Percentiles rank a stretch among this genome's conserved stretches.
Conservation (phyloP, 2,888 invertebrate species). For the Agrochola lota region DNA sequence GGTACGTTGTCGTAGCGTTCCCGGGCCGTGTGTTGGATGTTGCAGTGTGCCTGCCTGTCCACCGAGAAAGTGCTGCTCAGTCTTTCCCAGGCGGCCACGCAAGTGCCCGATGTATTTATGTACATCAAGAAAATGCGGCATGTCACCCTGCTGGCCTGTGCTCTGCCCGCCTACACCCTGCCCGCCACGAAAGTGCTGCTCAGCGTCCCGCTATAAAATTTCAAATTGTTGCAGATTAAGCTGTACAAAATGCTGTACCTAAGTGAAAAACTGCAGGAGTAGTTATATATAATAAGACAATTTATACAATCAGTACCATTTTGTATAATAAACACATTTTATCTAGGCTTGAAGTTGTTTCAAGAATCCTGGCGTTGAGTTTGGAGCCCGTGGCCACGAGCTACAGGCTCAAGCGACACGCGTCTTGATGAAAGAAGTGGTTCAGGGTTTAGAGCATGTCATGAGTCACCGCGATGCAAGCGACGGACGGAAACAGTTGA, state of each 20-base stretch:
- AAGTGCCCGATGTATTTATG: conserved; percentile 71
- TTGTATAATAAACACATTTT: conserved; percentile 39
- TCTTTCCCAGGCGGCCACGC: conserved; percentile 71
- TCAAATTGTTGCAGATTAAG: conserved; percentile 65
- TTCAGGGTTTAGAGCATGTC: not conserved
- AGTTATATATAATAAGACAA: conserved; percentile 18
- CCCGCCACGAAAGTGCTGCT: conserved; percentile 46
- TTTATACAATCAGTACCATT: conserved; percentile 28
- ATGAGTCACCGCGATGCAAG: not conserved
- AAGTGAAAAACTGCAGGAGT: conserved; percentile 37
- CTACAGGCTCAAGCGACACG: not conserved
- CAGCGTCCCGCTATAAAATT: conserved; percentile 55
- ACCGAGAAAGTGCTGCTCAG: conserved; percentile 73
- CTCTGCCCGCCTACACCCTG: conserved; percentile 65
- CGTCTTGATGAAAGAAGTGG: not conserved
- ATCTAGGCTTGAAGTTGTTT: conserved; percentile 42
- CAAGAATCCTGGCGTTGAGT: conserved; percentile 13
- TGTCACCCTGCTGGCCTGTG: conserved; percentile 24
- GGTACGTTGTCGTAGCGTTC: conserved; percentile 80
- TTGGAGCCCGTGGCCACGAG: not conserved
- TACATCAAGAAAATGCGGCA: conserved; percentile 65
- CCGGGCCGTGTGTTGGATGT: conserved; percentile 73
- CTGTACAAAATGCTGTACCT: conserved; percentile 66
- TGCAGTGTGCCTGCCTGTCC: conserved; percentile 69
- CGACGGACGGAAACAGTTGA: too few species aligned